These are phyloP conservation scores for Esperia sulphurella DNA, from an alignment of 2,888 invertebrate species.

Conservation along the genomic window DNA sequence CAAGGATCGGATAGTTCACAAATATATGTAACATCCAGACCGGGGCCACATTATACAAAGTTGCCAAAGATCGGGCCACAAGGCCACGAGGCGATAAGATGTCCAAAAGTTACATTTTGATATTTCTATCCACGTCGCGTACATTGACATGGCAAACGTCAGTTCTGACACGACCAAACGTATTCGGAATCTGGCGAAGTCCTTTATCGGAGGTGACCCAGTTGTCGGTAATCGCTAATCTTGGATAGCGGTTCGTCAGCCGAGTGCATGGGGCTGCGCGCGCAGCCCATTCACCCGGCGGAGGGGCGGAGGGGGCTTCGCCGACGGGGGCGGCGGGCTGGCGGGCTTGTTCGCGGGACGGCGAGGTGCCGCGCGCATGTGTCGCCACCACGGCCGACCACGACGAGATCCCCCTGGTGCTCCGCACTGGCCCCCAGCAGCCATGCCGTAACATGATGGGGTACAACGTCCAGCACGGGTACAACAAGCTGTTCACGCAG, in stretches of 20 bases:
- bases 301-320: slow-evolving; percentile 12
- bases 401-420: slow-evolving; percentile 75
- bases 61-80: too few relatives aligned
- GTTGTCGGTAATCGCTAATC: slow-evolving; percentile 38
- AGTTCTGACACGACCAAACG: too few relatives aligned
- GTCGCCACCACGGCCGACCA: slow-evolving; percentile 69
- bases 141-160: too few relatives aligned
- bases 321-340: slow-evolving; percentile 13
- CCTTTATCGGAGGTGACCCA: slow-evolving; percentile 42
- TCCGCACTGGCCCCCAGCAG: slow-evolving; percentile 68
- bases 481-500: slow-evolving; percentile 92
- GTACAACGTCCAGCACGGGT: slow-evolving; percentile 87
- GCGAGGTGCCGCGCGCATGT: slow-evolving; percentile 33
- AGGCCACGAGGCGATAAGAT: too few relatives aligned
- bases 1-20: too few relatives aligned
- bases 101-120: too few relatives aligned
- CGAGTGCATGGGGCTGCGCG: slow-evolving; percentile 42
- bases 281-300: slow-evolving; percentile 58
- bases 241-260: slow-evolving; percentile 8
- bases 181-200: slow-evolving; percentile 11
- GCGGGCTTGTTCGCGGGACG: slow-evolving; percentile 44
- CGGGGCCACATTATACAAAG: too few relatives aligned
- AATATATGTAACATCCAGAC: too few relatives aligned
- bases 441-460: slow-evolving; percentile 87
- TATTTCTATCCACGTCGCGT: too few relatives aligned